Evolutionary conservation across 2,797 vertebrate species (phyloP).

Genomic region (Tadarida brasiliensis): DNA sequence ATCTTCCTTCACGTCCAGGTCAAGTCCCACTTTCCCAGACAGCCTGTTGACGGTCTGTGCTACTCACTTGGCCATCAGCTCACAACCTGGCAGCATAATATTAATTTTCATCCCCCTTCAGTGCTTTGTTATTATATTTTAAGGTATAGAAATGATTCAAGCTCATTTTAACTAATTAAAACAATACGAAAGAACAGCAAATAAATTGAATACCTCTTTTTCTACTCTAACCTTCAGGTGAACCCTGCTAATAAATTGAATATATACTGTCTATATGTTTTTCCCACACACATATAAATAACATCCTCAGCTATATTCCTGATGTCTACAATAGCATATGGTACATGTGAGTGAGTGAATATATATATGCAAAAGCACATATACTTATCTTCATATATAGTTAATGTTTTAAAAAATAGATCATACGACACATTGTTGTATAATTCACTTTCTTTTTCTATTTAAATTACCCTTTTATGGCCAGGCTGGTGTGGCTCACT

Average conservation of each 20-base stretch:
- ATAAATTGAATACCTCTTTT: background rate
- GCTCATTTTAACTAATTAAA: slow-evolving; percentile 48
- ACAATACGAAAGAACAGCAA: background rate
- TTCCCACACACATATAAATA: background rate
- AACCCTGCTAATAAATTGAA: slow-evolving; percentile 17
- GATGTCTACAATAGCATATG: background rate
- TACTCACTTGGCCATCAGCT: background rate
- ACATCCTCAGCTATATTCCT: background rate
- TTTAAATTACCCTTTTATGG: background rate
- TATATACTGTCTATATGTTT: background rate
- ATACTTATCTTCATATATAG: background rate
- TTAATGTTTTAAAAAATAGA: background rate
- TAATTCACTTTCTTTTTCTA: slow-evolving; percentile 41
- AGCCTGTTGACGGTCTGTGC: background rate
- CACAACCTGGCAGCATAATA: background rate
- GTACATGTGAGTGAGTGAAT: background rate
- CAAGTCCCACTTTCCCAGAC: background rate
- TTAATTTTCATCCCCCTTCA: background rate
- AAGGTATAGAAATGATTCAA: background rate
- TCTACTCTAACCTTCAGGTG: background rate
- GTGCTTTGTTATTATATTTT: background rate
- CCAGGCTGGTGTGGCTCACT: no score
- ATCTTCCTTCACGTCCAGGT: background rate
- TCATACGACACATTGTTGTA: background rate
- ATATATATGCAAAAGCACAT: background rate